Evolutionary conservation across 2,797 vertebrate genomes (phyloP).

Genomic region (Danio jaintianensis): DNA sequence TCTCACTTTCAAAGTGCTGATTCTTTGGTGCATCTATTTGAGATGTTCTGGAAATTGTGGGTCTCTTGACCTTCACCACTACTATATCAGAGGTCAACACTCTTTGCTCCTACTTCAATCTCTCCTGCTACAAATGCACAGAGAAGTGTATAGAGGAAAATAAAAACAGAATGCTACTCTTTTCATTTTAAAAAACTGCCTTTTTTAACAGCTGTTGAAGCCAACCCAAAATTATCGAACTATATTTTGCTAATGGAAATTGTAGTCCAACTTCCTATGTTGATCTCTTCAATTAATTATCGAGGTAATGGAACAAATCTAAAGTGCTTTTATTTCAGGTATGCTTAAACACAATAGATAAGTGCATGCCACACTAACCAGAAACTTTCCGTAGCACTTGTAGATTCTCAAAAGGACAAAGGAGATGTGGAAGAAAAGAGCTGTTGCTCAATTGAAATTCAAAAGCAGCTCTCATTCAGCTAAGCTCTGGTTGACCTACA

Average conservation of each 20-base stretch:
- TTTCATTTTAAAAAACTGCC: conserved; percentile 5
- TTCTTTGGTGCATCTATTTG: conserved; percentile 10
- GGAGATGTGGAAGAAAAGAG: conserved; percentile 38
- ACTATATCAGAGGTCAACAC: not conserved
- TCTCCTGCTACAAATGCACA: not conserved
- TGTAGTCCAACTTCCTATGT: not conserved
- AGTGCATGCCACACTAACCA: conserved; percentile 17
- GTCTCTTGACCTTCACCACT: conserved; percentile 8
- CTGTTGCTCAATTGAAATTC: conserved; percentile 41
- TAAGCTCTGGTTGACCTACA: conserved; percentile 54
- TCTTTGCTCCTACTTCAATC: not conserved
- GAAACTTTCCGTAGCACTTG: conserved; percentile 44
- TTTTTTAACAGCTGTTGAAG: conserved; percentile 4
- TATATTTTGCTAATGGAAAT: not conserved
- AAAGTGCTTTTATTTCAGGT: conserved; percentile 1
- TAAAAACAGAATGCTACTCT: not conserved
- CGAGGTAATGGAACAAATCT: conserved; percentile 11
- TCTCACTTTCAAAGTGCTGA: conserved; percentile 13
- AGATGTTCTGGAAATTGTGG: not conserved
- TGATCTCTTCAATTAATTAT: not conserved
- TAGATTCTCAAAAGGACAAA: conserved; percentile 52
- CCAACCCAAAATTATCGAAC: not conserved
- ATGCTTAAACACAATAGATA: conserved; percentile 39
- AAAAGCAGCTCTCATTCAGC: conserved; percentile 42
- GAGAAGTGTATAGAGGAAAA: not conserved